These are phyloP conservation scores for Drosophila navojoa DNA, from an alignment of 1,140 invertebrate species.

Conservation along the genomic window DNA sequence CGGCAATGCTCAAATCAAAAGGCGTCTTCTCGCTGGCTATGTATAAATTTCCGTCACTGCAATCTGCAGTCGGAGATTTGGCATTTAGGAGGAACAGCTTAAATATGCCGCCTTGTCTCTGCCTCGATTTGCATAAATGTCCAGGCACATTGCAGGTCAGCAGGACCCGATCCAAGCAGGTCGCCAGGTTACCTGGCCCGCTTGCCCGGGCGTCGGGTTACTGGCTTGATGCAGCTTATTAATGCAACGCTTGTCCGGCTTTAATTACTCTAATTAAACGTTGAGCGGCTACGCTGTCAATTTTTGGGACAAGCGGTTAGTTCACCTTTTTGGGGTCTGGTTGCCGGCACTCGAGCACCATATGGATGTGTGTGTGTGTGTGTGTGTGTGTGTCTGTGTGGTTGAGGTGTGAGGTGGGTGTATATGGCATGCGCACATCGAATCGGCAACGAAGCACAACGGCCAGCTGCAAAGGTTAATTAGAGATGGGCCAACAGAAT, in stretches of 20 bases:
- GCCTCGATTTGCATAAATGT: slow-evolving; percentile 61
- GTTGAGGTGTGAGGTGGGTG: not conserved
- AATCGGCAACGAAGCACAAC: slow-evolving; percentile 8
- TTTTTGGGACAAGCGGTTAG: slow-evolving; percentile 15
- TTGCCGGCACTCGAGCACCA: no score
- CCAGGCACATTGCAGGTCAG: slow-evolving; percentile 3
- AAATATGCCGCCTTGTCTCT: slow-evolving; percentile 12
- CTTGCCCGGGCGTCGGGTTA: slow-evolving; percentile 14
- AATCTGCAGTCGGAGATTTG: slow-evolving; percentile 5
- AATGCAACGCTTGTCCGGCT: slow-evolving; percentile 56
- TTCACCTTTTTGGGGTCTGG: not conserved
- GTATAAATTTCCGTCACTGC: slow-evolving; percentile 13
- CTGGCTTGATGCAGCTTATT: slow-evolving; percentile 58
- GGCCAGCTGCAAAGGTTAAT: slow-evolving; percentile 24
- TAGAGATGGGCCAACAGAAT: slow-evolving; percentile 29
- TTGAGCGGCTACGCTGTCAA: slow-evolving; percentile 36
- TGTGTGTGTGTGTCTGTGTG: not conserved
- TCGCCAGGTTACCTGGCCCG: not conserved
- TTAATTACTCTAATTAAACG: slow-evolving; percentile 74
- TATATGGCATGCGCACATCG: not conserved
- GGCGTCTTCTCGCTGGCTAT: not conserved
- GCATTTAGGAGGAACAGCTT: slow-evolving; percentile 25
- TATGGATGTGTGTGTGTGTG: not conserved
- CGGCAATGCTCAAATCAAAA: not conserved
- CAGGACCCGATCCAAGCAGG: slow-evolving; percentile 12